phyloP scores from a whole-genome alignment of 2,888 invertebrate genomes.

The Eristalis tenax region DNA sequence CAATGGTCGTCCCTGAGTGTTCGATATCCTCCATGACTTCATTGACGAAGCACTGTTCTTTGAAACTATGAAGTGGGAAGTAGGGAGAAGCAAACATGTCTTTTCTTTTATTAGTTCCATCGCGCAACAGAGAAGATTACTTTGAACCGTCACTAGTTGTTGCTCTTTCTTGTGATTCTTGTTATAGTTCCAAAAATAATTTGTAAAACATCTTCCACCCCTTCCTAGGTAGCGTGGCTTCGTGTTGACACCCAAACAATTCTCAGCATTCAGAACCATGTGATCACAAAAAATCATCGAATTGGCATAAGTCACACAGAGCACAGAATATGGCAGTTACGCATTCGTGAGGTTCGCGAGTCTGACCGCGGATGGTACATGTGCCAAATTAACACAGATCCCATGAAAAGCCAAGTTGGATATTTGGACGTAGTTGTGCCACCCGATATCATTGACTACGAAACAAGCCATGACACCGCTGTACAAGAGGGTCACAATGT shows the following conservation, averaged over 20 bases:
- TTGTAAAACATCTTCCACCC: background rate
- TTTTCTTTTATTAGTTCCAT: too few relatives aligned
- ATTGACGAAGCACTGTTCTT: too few relatives aligned
- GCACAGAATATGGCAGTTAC: slow-evolving; percentile 92
- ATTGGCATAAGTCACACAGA: slow-evolving; percentile 93
- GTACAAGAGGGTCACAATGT: slow-evolving; percentile 93
- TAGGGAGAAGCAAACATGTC: too few relatives aligned
- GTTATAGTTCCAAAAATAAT: too few relatives aligned
- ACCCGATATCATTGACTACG: slow-evolving; percentile 92
- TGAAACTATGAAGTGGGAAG: too few relatives aligned
- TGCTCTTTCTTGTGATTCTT: too few relatives aligned
- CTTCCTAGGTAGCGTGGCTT: slow-evolving; percentile 91
- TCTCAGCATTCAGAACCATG: slow-evolving; percentile 93
- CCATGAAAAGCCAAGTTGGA: slow-evolving; percentile 95
- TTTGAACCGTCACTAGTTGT: too few relatives aligned
- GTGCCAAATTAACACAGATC: slow-evolving; percentile 96
- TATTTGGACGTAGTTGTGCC: slow-evolving; percentile 94
- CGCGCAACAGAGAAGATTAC: too few relatives aligned
- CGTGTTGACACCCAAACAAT: slow-evolving; percentile 95
- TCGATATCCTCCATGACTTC: too few relatives aligned
- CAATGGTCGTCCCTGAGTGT: too few relatives aligned
- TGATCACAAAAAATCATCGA: slow-evolving; percentile 93
- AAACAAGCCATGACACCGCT: slow-evolving; percentile 92
- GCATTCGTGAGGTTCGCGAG: slow-evolving; percentile 91
- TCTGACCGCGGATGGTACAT: slow-evolving; percentile 94